Percentiles rank a stretch among this genome's conserved stretches.
phyloP scores from a whole-genome alignment of 2,888 invertebrate genomes.

The Lobophora halterata region DNA sequence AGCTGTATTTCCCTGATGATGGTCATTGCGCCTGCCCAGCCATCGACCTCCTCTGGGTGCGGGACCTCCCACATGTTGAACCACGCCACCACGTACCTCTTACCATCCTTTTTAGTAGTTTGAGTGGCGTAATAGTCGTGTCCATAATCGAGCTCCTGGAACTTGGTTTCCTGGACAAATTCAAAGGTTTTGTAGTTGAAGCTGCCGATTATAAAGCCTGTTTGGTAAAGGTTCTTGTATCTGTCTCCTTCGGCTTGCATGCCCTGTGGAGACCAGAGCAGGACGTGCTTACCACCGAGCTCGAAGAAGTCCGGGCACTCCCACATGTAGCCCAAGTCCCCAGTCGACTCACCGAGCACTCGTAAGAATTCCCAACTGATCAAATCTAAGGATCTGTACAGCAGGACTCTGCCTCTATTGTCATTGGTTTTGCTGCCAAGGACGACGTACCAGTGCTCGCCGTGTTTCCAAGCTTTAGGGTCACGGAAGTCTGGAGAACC shows the following conservation, averaged over 20 bases:
- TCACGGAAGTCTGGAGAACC: conserved; percentile 71
- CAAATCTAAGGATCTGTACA: conserved; percentile 67
- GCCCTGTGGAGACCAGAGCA: conserved; percentile 72
- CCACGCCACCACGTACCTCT: conserved; percentile 64
- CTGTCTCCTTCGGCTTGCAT: conserved; percentile 61
- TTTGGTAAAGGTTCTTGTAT: conserved; percentile 62
- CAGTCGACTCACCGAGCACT: conserved; percentile 60
- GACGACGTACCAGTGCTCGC: conserved; percentile 64
- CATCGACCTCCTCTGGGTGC: conserved; percentile 59
- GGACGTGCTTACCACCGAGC: conserved; percentile 60
- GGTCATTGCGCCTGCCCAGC: conserved; percentile 72
- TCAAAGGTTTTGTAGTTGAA: conserved; percentile 65
- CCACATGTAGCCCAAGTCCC: conserved; percentile 71
- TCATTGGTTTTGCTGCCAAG: conserved; percentile 64
- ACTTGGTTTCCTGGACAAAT: conserved; percentile 55
- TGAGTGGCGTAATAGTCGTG: conserved; percentile 76
- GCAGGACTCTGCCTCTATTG: conserved; percentile 55
- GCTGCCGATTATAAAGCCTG: conserved; percentile 68
- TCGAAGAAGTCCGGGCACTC: conserved; percentile 79
- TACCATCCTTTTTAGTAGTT: conserved; percentile 57
- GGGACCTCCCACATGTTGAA: conserved; percentile 69
- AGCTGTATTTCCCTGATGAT: conserved; percentile 60
- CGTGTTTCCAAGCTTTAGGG: conserved; percentile 71
- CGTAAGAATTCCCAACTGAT: conserved; percentile 61
- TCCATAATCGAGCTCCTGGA: conserved; percentile 70